A percentile compares a stretch with the other conserved stretches of the same genome.
Evolutionary conservation across 2,797 vertebrate genomes (phyloP).

Genomic region (Cryptoblepharus egeriae): DNA sequence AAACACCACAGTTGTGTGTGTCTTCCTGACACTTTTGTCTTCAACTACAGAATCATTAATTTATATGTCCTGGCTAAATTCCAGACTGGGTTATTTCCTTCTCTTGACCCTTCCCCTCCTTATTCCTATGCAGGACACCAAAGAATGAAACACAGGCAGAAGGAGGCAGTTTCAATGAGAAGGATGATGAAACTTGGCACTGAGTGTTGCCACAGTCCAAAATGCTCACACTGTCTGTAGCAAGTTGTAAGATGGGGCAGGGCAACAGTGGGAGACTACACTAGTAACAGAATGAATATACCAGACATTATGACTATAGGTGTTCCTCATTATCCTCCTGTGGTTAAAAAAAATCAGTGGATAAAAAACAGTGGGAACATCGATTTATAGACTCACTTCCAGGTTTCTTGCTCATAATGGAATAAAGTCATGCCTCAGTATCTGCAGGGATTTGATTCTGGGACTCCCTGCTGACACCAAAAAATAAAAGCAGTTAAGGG

Average conservation of each 20-base stretch:
- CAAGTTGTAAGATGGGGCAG: neutral
- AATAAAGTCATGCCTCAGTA: too few species aligned
- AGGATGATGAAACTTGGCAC: conserved; percentile 48
- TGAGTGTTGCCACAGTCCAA: conserved; percentile 42
- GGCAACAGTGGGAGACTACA: conserved; percentile 6
- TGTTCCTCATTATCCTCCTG: too few species aligned
- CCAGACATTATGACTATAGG: neutral
- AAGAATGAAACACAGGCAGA: conserved; percentile 37
- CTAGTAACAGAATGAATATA: conserved; percentile 3
- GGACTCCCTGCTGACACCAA: too few species aligned
- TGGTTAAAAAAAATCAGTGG: too few species aligned
- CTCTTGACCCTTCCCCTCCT: conserved; percentile 50
- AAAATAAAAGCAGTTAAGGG: too few species aligned
- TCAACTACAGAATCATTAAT: conserved; percentile 53
- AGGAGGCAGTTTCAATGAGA: conserved; percentile 35
- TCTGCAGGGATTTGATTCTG: too few species aligned
- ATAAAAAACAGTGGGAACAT: too few species aligned
- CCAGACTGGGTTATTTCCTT: conserved; percentile 61
- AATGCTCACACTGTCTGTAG: neutral
- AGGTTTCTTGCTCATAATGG: too few species aligned
- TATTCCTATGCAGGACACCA: conserved; percentile 57
- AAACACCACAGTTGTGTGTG: conserved; percentile 55
- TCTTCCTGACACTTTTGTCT: conserved; percentile 60
- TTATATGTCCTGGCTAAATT: conserved; percentile 57
- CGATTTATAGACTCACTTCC: too few species aligned